These are phyloP conservation scores for Folsomia candida DNA, from an alignment of 2,888 invertebrate species.

Conservation along the genomic window DNA sequence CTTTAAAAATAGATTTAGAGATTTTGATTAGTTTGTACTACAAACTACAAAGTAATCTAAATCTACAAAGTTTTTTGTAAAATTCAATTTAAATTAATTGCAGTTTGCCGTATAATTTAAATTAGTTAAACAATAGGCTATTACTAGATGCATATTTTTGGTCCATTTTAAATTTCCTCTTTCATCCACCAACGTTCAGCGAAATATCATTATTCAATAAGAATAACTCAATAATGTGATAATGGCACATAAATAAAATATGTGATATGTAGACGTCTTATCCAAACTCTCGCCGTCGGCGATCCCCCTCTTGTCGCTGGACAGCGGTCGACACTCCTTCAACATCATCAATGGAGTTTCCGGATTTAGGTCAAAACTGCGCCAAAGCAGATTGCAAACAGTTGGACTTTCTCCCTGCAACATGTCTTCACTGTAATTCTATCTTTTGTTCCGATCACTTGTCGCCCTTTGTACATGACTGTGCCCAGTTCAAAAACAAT, in stretches of 20 bases:
- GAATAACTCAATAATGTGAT: not conserved
- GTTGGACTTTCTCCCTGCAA: conserved; percentile 69
- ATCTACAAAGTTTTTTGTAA: too few relatives aligned
- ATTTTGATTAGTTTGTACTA: too few relatives aligned
- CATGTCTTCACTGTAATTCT: conserved; percentile 63
- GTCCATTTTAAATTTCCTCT: too few relatives aligned
- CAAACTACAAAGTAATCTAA: too few relatives aligned
- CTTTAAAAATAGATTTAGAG: too few relatives aligned
- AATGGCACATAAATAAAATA: not conserved
- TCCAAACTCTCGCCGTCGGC: not conserved
- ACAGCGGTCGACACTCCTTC: not conserved
- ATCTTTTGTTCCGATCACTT: conserved; percentile 70
- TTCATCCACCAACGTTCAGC: too few relatives aligned
- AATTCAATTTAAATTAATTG: too few relatives aligned
- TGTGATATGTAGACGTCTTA: not conserved
- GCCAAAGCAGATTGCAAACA: conserved; percentile 63
- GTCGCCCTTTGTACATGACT: conserved; percentile 60
- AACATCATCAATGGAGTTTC: conserved; percentile 60
- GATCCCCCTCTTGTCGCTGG: conserved; percentile 3
- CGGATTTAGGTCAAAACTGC: conserved; percentile 68
- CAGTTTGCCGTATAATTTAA: too few relatives aligned
- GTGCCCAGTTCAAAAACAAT: conserved; percentile 54
- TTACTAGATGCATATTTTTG: too few relatives aligned
- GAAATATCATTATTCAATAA: too few relatives aligned
- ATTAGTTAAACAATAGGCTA: too few relatives aligned